These are phyloP conservation scores for Phyllotreta cruciferae DNA, from an alignment of 2,888 invertebrate genomes.

Conservation along the genomic window DNA sequence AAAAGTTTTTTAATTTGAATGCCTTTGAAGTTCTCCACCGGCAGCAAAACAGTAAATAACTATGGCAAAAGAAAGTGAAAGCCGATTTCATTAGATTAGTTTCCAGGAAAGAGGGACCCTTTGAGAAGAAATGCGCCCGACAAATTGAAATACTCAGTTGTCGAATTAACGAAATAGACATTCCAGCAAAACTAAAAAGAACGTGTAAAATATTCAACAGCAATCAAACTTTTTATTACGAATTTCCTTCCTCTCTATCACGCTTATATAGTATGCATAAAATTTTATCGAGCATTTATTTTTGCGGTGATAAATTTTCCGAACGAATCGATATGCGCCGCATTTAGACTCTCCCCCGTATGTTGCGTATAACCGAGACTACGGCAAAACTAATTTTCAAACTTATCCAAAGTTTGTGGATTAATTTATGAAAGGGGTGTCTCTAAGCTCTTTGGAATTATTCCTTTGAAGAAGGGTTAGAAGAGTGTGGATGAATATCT, in stretches of 20 bases:
- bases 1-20: conserved; percentile 22
- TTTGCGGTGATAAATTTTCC: too few species aligned
- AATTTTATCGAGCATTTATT: too few species aligned
- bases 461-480: conserved; percentile 26
- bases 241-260: too few species aligned
- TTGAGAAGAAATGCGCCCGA: conserved; percentile 5
- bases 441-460: conserved; percentile 23
- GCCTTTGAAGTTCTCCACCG: conserved; percentile 16
- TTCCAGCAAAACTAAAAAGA: too few species aligned
- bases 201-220: too few species aligned
- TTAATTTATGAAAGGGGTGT: conserved; percentile 31
- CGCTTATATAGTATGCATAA: too few species aligned
- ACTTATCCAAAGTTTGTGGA: conserved; percentile 32
- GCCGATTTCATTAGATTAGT: conserved; percentile 17
- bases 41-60: conserved; percentile 19
- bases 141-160: conserved; percentile 14
- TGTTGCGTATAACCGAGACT: conserved; percentile 16
- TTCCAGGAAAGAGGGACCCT: conserved; percentile 9
- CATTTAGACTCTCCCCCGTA: conserved; percentile 2
- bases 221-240: too few species aligned
- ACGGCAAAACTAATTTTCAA: conserved; percentile 32
- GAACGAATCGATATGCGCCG: too few species aligned
- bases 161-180: too few species aligned
- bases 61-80: conserved; percentile 14
- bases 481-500: conserved; percentile 30